Base-by-base conservation (phyloP, 2,797 vertebrate genomes). In the Glyptemys insculpta region DNA sequence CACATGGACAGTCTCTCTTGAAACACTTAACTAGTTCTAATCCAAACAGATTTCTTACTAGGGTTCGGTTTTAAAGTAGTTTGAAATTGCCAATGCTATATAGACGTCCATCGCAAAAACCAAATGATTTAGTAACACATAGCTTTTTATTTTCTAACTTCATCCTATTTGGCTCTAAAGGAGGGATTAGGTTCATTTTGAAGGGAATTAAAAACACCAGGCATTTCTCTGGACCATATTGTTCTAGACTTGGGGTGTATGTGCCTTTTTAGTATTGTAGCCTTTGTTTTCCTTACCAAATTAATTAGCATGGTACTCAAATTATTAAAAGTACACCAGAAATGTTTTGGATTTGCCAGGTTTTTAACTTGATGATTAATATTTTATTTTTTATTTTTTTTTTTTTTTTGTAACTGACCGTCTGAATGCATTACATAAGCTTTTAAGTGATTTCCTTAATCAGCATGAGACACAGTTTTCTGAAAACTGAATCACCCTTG, bases 231-330 rank as follows among this genome's bases (percentile, higher is more conserved):
- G 31, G 41, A 29, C 41, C 23, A 47, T 19, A n/a, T 84, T 7
- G 47, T 56, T 53, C 19, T 47, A 83, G 81, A n/a, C 86, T 34
- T 65, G 52, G 16, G 18, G 15, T 18, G 59, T 15, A 14, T 31
- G 34, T 9, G 59, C n/a, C 34, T n/a, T 8, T 65, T 65, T 65
- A 65, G n/a, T 65, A 91, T 85, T 76, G 14, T 0, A 11, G 47
- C 83, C 68, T 92, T 93, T 85, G 91, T 74, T 96, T 89, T 95
- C 83, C 85, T 89, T 23, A 72, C 31, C 88, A 90, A 89, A 79
- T 37, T 47, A 16, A 41, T 11, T 50, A 49, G n/a, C 79, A 12
- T 79, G 81, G 83, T 93, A 37, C 91, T 88, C 91, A 41, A n/a
- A 86, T 0, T 0, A 81, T 54, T 94, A 90, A 89, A 9, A 41